phyloP scores from a whole-genome alignment of 2,888 invertebrate species.

The Parnassius apollo region DNA sequence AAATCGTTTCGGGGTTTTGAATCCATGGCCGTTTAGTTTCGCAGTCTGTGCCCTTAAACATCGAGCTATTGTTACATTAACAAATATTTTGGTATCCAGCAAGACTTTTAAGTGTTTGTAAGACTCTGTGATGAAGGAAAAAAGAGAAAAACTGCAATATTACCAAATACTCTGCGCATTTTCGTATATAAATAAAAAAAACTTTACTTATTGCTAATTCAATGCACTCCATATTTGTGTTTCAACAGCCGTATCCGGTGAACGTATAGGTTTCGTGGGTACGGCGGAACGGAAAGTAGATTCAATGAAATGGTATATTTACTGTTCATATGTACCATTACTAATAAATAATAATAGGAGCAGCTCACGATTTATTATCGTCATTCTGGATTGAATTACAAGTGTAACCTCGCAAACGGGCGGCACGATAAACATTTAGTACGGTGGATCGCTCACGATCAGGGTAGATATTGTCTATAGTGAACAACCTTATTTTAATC shows the following conservation, averaged over 20 bases:
- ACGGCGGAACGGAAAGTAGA: constrained; percentile 33
- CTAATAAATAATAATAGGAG: constrained; percentile 39
- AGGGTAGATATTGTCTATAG: constrained; percentile 11
- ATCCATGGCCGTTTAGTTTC: too few species aligned
- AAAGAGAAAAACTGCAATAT: too few species aligned
- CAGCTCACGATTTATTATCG: constrained; percentile 38
- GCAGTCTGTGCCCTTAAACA: too few species aligned
- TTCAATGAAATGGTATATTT: constrained; percentile 35
- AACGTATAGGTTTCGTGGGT: constrained; percentile 33
- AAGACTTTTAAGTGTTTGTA: too few species aligned
- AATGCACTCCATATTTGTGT: constrained; percentile 8
- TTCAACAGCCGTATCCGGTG: constrained; percentile 36
- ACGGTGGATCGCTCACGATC: constrained; percentile 27
- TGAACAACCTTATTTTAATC: not conserved
- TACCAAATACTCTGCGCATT: not conserved
- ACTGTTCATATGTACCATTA: constrained; percentile 33
- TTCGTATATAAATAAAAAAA: not conserved
- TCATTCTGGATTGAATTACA: constrained; percentile 33
- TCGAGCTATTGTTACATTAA: too few species aligned
- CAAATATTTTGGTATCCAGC: too few species aligned
- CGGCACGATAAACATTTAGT: constrained; percentile 35
- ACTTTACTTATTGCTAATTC: constrained; percentile 13
- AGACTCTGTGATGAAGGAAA: too few species aligned
- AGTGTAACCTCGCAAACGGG: constrained; percentile 33
- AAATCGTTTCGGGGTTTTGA: too few species aligned